phyloP scores from a whole-genome alignment of 2,888 invertebrate genomes.

The Plebejus melissa region DNA sequence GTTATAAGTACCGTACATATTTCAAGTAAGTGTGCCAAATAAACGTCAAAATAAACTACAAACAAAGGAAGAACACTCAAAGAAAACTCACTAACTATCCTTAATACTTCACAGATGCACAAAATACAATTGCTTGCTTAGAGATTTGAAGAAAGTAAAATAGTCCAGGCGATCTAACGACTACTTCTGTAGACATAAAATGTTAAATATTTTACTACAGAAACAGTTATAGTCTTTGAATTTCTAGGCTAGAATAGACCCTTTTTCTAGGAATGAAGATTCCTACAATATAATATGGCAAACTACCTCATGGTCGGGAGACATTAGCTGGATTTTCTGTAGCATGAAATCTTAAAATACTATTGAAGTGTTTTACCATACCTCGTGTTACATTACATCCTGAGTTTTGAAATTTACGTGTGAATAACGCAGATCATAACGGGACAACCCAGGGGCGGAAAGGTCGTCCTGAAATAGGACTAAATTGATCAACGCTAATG shows the following conservation, averaged over 20 bases:
- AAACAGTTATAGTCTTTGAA: too few species aligned
- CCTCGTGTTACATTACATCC: not conserved
- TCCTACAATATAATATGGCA: too few species aligned
- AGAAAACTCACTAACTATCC: not conserved
- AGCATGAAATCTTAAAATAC: too few species aligned
- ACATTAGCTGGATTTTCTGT: too few species aligned
- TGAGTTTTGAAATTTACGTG: not conserved
- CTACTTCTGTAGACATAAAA: too few species aligned
- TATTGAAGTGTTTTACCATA: not conserved
- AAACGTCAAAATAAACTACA: not conserved
- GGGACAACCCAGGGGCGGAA: constrained; percentile 23
- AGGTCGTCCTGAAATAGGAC: constrained; percentile 32
- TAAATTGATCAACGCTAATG: constrained; percentile 33
- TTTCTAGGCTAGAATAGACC: too few species aligned
- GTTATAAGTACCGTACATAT: not conserved
- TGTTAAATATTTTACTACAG: too few species aligned
- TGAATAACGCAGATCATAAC: not conserved
- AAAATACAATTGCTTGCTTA: not conserved
- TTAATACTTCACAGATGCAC: not conserved
- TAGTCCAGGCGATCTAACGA: too few species aligned
- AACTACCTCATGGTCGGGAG: too few species aligned
- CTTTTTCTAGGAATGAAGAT: too few species aligned
- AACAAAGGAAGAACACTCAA: not conserved
- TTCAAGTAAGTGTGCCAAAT: not conserved
- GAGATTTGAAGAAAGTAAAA: too few species aligned